phyloP scores from a whole-genome alignment of 2,797 vertebrate genomes.

The Sus cebifrons region DNA sequence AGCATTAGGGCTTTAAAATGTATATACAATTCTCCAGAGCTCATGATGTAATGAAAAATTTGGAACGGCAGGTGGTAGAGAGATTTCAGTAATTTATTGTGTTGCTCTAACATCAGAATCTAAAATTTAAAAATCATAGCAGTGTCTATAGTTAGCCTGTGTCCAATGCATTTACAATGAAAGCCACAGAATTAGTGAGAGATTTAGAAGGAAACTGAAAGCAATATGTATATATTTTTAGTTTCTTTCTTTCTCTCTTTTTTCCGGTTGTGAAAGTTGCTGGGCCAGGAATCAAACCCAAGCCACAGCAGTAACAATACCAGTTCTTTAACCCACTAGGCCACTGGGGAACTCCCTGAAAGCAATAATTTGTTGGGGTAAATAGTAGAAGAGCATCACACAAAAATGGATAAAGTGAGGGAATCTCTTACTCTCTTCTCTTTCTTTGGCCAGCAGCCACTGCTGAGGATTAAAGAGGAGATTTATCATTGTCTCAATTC shows the following conservation, averaged over 20 bases:
- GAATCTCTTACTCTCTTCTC: background rate
- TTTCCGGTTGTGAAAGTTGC: too few species aligned
- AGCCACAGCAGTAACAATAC: too few species aligned
- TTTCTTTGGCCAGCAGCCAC: background rate
- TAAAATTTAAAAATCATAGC: slow-evolving; percentile 53
- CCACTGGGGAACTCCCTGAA: too few species aligned
- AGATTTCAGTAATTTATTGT: slow-evolving; percentile 40
- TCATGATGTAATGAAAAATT: slow-evolving; percentile 36
- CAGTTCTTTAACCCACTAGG: too few species aligned
- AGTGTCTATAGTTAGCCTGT: background rate
- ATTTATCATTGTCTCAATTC: background rate
- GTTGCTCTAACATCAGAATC: slow-evolving; percentile 46
- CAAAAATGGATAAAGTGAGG: background rate
- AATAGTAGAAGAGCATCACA: background rate
- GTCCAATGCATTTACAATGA: background rate
- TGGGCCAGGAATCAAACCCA: too few species aligned
- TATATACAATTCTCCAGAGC: background rate
- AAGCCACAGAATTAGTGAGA: slow-evolving; percentile 34
- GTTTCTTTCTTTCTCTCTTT: too few species aligned
- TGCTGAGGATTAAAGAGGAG: background rate
- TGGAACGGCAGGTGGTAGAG: background rate
- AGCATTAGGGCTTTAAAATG: slow-evolving; percentile 20
- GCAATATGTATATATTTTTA: background rate
- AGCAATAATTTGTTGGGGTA: background rate
- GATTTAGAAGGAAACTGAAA: background rate